These are phyloP conservation scores for Gila robusta DNA, from an alignment of 2,797 vertebrate genomes.

Conservation along the genomic window DNA sequence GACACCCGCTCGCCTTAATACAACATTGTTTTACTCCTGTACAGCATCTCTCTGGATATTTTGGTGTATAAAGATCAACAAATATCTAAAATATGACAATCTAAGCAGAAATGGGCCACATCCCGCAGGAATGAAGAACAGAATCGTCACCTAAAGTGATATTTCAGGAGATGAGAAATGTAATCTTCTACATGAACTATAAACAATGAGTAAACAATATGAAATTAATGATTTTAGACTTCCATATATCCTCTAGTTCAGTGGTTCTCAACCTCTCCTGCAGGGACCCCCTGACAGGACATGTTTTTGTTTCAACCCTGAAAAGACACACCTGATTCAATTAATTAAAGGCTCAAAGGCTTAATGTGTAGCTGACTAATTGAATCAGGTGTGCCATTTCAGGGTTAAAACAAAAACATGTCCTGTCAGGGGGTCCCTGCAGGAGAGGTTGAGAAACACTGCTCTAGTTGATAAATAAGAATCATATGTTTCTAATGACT, in stretches of 20 bases:
- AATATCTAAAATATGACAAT: conserved; percentile 2
- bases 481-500: background rate
- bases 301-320: too few relatives aligned
- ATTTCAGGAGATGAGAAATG: background rate
- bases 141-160: background rate
- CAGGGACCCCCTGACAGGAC: too few relatives aligned
- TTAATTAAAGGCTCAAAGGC: too few relatives aligned
- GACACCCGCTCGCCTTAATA: conserved; percentile 16
- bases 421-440: too few relatives aligned
- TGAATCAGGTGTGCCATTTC: too few relatives aligned
- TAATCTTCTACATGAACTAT: background rate
- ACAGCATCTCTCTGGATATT: background rate
- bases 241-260: background rate
- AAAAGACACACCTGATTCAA: too few relatives aligned
- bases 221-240: conserved; percentile 9
- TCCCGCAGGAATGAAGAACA: background rate
- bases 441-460: too few relatives aligned
- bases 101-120: background rate
- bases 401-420: too few relatives aligned
- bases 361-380: too few relatives aligned
- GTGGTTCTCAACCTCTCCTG: too few relatives aligned
- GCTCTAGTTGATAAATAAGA: background rate
- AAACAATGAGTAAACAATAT: background rate
- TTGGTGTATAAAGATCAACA: background rate
- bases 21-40: background rate